Conservation (phyloP, 2,797 vertebrate species). For the Dryobates pubescens region DNA sequence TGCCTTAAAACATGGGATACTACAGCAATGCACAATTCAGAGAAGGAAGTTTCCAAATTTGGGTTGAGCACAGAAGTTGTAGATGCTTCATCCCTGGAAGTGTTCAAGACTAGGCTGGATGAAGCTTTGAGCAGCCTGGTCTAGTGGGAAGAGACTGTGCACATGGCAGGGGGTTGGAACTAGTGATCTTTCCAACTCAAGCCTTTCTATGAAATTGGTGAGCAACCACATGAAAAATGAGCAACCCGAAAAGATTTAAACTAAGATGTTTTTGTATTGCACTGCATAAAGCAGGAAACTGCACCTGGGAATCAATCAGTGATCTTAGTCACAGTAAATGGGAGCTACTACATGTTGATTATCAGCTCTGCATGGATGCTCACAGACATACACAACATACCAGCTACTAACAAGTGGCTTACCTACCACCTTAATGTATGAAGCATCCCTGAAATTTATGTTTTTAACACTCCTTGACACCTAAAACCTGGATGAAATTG, state of each 20-base stretch:
- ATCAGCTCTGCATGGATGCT: background rate
- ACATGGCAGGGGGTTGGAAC: too few relatives aligned
- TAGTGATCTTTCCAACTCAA: too few relatives aligned
- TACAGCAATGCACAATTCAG: background rate
- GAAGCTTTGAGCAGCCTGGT: too few relatives aligned
- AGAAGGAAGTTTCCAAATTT: background rate
- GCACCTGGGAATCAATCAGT: background rate
- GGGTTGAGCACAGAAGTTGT: too few relatives aligned
- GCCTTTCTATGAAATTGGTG: background rate
- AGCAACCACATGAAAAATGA: background rate
- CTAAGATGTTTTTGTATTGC: background rate
- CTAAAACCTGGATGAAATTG: background rate
- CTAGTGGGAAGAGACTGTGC: too few relatives aligned
- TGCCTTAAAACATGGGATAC: background rate
- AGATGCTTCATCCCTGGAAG: too few relatives aligned
- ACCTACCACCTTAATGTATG: background rate
- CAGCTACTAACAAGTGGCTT: background rate
- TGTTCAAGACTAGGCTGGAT: too few relatives aligned
- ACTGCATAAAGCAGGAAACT: background rate
- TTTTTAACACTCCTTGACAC: background rate
- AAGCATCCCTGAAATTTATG: background rate
- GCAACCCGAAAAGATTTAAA: background rate
- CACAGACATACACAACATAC: background rate
- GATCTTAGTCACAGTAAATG: background rate
- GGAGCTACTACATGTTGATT: background rate